These are phyloP conservation scores for Drosophila suzukii DNA, from an alignment of 1,140 invertebrate genomes.

Conservation along the genomic window DNA sequence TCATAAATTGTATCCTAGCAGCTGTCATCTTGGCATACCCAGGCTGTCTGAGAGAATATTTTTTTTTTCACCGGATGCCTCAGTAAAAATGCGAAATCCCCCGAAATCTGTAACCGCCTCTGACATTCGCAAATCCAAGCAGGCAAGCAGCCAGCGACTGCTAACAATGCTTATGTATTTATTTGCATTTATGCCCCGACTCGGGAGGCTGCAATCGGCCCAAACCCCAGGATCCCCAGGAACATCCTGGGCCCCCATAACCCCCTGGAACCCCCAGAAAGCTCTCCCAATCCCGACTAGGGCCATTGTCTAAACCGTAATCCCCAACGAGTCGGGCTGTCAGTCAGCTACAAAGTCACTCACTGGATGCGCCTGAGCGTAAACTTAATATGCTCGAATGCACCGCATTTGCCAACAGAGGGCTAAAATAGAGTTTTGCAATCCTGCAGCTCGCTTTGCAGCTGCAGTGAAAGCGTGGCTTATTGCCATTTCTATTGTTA, in stretches of 20 bases:
- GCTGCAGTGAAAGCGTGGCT: constrained; percentile 46
- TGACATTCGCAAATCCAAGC: constrained; percentile 53
- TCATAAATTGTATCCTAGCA: neutral
- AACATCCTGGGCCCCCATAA: neutral
- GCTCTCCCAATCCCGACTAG: constrained; percentile 24
- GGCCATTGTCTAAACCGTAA: constrained; percentile 62
- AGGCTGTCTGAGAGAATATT: neutral
- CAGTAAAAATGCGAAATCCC: constrained; percentile 15
- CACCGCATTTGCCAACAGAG: constrained; percentile 39
- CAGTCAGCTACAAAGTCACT: constrained; percentile 63
- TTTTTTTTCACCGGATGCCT: neutral
- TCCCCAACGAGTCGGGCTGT: constrained; percentile 25
- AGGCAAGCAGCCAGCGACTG: constrained; percentile 17
- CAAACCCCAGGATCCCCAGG: neutral
- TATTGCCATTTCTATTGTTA: constrained; percentile 64
- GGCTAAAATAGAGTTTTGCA: constrained; percentile 59
- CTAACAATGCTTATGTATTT: constrained; percentile 58
- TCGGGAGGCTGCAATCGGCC: constrained; percentile 20
- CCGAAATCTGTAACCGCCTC: constrained; percentile 18
- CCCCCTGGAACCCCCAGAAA: neutral
- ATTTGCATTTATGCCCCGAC: constrained; percentile 64
- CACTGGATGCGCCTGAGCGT: constrained; percentile 72
- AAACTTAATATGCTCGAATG: constrained; percentile 67
- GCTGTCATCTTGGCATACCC: constrained; percentile 5
- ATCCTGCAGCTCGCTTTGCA: constrained; percentile 42